Evolutionary conservation across 2,888 invertebrate genomes (phyloP), one percentile per base, ranked within the genome.

Genomic region (Zaprionus obscuricornis): DNA sequence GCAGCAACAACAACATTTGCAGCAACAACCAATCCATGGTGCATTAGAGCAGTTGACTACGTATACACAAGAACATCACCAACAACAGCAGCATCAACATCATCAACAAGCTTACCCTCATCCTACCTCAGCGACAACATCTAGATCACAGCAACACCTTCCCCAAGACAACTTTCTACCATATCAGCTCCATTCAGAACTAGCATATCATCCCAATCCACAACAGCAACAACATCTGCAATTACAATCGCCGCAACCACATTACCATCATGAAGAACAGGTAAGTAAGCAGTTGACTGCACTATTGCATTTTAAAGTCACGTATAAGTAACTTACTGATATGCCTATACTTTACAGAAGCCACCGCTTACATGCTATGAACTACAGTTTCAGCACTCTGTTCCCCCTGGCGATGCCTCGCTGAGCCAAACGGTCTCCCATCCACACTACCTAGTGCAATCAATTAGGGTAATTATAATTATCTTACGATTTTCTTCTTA

Each of bases 11-110:
- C 54, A 66, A 1, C 73, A 67, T 18, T 66, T 66, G 17, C 56
- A 36, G 11, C 58, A 64, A 13, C 36, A 58, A 18, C 59, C 52
- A 17, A 59, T 65, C 5, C 49, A 54, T 11, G 77, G 77, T 45
- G 63, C 82, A 14, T n/a, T 81, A 10, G 81, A 83, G 22, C 87
- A 87, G 49, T 51, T 83, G 18, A 43, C 74, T 1, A 69, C 66
- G 20, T 78, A 84, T 26, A 51, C 82, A 1, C 71, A 71, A 20
- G 29, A 33, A 3, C 74, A 72, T 39, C 65, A 69, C 7, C 63
- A 57, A 3, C 79, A 77, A 14, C 37, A 58, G 8, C 55, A 58
- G 20, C 47, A 67, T 16, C 66, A 65, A 2, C 66, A 62, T 29
- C 65, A 60, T 27, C 73, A 74, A n/a, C 74, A 62, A 24, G 14